These are phyloP conservation scores for Camponotus pennsylvanicus DNA, from an alignment of 1,140 invertebrate species.

Conservation along the genomic window DNA sequence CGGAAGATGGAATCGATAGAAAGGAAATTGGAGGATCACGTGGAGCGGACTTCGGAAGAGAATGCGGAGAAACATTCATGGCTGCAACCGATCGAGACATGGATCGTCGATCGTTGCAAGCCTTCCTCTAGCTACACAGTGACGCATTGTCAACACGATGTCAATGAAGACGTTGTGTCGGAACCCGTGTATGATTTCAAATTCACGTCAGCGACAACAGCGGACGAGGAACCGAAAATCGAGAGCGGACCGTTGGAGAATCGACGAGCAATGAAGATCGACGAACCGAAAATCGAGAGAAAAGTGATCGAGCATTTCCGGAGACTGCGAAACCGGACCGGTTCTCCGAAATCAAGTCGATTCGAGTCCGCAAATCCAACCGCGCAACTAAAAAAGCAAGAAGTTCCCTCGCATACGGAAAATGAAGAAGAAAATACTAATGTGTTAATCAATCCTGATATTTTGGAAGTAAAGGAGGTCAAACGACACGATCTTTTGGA, in stretches of 20 bases:
- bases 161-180: not conserved
- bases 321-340: not conserved
- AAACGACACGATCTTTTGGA: constrained; percentile 86
- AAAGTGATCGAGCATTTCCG: constrained; percentile 29
- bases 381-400: constrained; percentile 24
- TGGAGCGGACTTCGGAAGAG: constrained; percentile 75
- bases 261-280: not conserved
- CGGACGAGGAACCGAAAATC: constrained; percentile 51
- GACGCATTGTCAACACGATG: not conserved
- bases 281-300: constrained; percentile 45
- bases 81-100: constrained; percentile 76
- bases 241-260: not conserved
- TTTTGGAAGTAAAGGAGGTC: constrained; percentile 53
- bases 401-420: not conserved
- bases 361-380: not conserved
- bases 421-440: not conserved
- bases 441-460: not conserved
- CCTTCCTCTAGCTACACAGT: not conserved
- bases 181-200: constrained; percentile 50
- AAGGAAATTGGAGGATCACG: constrained; percentile 73
- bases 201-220: constrained; percentile 1
- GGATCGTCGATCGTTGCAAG: constrained; percentile 74
- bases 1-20: constrained; percentile 76
- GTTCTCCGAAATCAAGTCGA: not conserved
- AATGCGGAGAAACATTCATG: constrained; percentile 76